Percentiles rank a stretch among this genome's conserved stretches.
Conservation (phyloP, 2,888 invertebrate species). For the Lycocerus yunnanus region DNA sequence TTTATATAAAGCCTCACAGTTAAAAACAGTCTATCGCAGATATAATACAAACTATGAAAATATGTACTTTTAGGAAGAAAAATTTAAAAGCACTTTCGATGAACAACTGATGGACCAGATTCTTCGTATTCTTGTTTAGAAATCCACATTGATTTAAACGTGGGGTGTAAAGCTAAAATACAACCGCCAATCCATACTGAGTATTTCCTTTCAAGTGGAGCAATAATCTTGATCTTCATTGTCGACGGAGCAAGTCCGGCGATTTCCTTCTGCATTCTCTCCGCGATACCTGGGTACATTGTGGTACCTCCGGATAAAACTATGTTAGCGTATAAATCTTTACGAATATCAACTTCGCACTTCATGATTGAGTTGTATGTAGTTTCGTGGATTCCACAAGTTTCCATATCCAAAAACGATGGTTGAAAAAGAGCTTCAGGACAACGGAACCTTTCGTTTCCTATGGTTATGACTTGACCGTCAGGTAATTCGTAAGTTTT, state of each 20-base stretch:
- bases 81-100: background rate
- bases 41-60: background rate
- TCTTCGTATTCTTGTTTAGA: background rate
- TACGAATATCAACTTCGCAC: background rate
- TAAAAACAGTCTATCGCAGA: background rate
- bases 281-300: background rate
- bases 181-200: background rate
- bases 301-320: background rate
- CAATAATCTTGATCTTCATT: background rate
- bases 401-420: background rate
- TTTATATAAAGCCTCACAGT: too few species aligned
- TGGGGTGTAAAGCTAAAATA: background rate
- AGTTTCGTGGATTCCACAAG: background rate
- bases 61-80: too few species aligned
- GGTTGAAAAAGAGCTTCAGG: background rate
- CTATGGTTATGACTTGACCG: background rate
- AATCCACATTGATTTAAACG: background rate
- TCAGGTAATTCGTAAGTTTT: background rate
- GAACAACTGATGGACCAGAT: background rate
- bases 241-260: background rate
- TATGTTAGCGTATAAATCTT: background rate
- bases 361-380: background rate
- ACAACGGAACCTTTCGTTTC: background rate
- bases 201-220: background rate
- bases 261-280: background rate